Base-by-base conservation (phyloP, 1,140 invertebrate genomes). In the Sesamia nonagrioides region DNA sequence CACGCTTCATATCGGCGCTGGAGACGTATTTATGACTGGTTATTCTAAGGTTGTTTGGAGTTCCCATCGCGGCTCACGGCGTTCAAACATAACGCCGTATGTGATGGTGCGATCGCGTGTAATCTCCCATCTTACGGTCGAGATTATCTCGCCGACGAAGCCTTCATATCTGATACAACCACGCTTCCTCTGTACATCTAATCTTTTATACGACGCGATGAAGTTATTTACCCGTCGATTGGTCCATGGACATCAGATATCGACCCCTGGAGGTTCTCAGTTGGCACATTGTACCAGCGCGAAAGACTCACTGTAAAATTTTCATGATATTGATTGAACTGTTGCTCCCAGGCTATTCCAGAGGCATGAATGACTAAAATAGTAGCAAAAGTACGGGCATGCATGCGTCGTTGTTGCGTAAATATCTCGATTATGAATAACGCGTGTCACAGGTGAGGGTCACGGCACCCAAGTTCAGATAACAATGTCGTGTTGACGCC, bases 31-130 rank as follows among this genome's bases (percentile, higher is more conserved):
- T 88, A 93, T 83, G 85, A 85, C 58, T 76, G 81, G 77, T 78
- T 80, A 79, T 88, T 86, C 71, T 78, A 73, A 76, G 77, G 77
- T 85, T 93, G 88, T 92, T 91, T 91, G 86, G 85, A 79, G 87
- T 91, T 89, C 89, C 86, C 88, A 88, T 82, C 77, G 84, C 74
- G 71, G 71, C 35, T 66, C n/a, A 75, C n/a, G 58, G 58, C 83
- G 86, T 85, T 84, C 84, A 88, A 87, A 89, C 82, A 85, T 56
- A 45, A 76, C 82, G 74, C 79, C 76, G 45, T 75, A 84, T 84
- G 80, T 75, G 73, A 63, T 75, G 73, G 58, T 82, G 84, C 81
- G 74, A 83, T 83, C 79, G 80, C 76, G 63, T 82, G 76, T 85
- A 88, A 89, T 89, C 84, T 84, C 50, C 60, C 50, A 88, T 86